Evolutionary conservation across 2,888 invertebrate species (phyloP), one percentile per base, ranked within the genome.

Genomic region (Pachymerium ferrugineum): DNA sequence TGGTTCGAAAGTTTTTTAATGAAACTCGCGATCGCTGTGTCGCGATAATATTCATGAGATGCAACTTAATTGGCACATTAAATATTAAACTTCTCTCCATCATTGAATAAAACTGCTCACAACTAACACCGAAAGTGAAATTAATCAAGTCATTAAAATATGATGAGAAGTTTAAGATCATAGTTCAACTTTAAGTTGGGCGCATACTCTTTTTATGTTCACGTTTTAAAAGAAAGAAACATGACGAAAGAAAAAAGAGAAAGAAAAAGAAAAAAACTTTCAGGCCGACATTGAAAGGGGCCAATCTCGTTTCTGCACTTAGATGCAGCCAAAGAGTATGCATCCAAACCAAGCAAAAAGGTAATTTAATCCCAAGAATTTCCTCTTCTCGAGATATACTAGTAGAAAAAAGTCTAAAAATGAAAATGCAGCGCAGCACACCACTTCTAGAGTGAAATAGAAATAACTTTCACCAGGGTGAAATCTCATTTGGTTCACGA

Each of bases 41-140:
- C 10, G 8, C 22, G 62, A 62, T 62, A 62, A 62, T 28, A 62
- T 62, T 62, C 62, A 62, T 62, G 62, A 62, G 62, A 62, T 62
- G 62, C 62, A 62, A 62, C 62, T 62, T 62, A 62, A 62, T 62
- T 62, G 62, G 62, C 62, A 12, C 28, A 62, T 62, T 62, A 62
- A 62, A 62, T 62, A 62, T 62, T 62, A 62, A 62, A 62, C 62
- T 62, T 62, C 62, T 62, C 28, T 62, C 62, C 28, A 25, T 62
- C 62, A 62, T 62, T 62, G 62, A 62, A 62, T 62, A 62, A 12
- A 28, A 25, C 25, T 62, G 62, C 62, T 62, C 62, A 62, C 62
- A 62, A 25, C 62, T 62, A 62, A 62, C 62, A 62, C 62, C 62
- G 12, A 62, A 28, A 62, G 28, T 25, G 28, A 62, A 62, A 62